A percentile compares a stretch with the other conserved stretches of the same genome.
Conservation (phyloP, 2,113 vertebrate species). For the Perca flavescens region DNA sequence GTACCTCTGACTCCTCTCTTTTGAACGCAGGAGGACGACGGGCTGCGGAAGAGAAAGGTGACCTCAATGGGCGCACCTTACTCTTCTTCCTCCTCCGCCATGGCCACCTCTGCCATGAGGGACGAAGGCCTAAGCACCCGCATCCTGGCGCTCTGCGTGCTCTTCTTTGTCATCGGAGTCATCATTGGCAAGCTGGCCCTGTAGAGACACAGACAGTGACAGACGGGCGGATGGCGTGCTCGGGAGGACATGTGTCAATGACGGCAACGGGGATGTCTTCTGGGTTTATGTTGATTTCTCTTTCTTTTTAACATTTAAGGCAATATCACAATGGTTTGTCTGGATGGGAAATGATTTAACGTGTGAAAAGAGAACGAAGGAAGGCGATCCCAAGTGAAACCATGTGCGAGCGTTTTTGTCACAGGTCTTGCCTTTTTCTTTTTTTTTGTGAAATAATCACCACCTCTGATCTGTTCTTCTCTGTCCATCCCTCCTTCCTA, state of each 20-base stretch:
- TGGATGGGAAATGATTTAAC: conserved; percentile 62
- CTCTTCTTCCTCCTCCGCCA: conserved; percentile 76
- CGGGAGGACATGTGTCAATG: conserved; percentile 50
- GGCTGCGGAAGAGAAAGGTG: conserved; percentile 91
- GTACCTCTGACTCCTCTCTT: background rate
- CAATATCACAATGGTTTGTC: conserved; percentile 69
- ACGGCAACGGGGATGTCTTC: conserved; percentile 61
- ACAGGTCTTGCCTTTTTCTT: conserved; percentile 61
- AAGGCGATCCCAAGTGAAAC: conserved; percentile 56
- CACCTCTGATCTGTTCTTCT: conserved; percentile 52
- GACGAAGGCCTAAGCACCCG: conserved; percentile 91
- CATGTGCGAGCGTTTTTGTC: conserved; percentile 53
- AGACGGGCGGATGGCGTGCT: conserved; percentile 57
- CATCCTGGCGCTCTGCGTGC: conserved; percentile 90
- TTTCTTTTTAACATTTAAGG: conserved; percentile 63
- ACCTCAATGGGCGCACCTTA: conserved; percentile 64
- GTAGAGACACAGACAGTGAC: conserved; percentile 86
- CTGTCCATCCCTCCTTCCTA: conserved; percentile 62
- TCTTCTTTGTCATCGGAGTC: conserved; percentile 96
- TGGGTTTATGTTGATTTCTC: conserved; percentile 70
- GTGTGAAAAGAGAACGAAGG: conserved; percentile 61
- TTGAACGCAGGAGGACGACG: conserved; percentile 89
- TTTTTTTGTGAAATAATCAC: conserved; percentile 45
- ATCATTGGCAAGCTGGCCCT: conserved; percentile 95
- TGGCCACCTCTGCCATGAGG: conserved; percentile 81